Percentiles rank a stretch among this genome's conserved stretches.
These are phyloP conservation scores for Physeter macrocephalus DNA, from an alignment of 2,113 vertebrate genomes.

Conservation along the genomic window DNA sequence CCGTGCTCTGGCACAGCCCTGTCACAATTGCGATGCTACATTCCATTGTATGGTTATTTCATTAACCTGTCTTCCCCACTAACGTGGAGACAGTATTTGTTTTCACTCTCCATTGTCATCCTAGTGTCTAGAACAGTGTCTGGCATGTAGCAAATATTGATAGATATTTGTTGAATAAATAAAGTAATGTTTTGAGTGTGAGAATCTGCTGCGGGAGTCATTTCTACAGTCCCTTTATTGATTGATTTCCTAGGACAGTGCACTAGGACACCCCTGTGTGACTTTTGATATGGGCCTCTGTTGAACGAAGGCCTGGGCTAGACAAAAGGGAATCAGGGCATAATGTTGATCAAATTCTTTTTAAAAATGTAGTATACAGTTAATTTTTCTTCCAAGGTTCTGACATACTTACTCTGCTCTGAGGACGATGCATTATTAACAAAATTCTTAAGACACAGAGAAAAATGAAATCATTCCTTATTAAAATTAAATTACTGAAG, in stretches of 20 bases:
- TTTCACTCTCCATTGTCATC: not conserved
- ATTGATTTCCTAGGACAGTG: not conserved
- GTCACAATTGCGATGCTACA: not conserved
- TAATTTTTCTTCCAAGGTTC: not conserved
- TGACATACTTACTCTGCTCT: not conserved
- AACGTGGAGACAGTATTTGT: not conserved
- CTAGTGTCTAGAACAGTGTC: not conserved
- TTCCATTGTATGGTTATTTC: not conserved
- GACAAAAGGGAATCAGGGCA: not conserved
- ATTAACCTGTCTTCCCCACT: not conserved
- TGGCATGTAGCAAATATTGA: not conserved
- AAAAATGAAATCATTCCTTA: not conserved
- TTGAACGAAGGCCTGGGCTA: not conserved
- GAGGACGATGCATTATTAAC: not conserved
- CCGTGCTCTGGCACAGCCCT: not conserved
- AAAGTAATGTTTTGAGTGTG: not conserved
- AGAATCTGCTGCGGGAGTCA: not conserved
- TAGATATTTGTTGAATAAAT: not conserved
- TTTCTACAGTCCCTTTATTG: not conserved
- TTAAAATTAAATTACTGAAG: not conserved
- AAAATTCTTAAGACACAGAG: not conserved
- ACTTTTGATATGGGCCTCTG: not conserved
- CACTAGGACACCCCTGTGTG: not conserved
- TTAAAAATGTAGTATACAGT: not conserved
- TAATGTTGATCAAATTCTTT: not conserved